Conservation (phyloP, 2,888 invertebrate species). For the Drosophila paranaensis region DNA sequence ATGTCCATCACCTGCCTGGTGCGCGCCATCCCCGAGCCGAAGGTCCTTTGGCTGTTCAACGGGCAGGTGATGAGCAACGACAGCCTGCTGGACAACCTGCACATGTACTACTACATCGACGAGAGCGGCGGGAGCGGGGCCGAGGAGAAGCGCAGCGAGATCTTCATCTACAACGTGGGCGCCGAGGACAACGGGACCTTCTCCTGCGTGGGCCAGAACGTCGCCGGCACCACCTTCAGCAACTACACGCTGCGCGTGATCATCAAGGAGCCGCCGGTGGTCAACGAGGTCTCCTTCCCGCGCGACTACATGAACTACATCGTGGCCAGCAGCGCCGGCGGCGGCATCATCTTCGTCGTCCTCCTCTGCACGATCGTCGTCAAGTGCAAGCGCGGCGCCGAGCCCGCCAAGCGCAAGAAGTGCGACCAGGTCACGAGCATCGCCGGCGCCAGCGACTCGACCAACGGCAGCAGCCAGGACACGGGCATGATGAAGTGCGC, state of each 20-base stretch:
- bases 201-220: constrained; percentile 93
- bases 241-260: constrained; percentile 93
- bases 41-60: constrained; percentile 93
- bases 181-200: constrained; percentile 94
- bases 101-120: constrained; percentile 89
- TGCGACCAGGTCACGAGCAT: constrained; percentile 86
- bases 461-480: constrained; percentile 84
- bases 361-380: constrained; percentile 89
- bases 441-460: constrained; percentile 67
- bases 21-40: constrained; percentile 92
- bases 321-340: constrained; percentile 88
- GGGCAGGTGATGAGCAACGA: constrained; percentile 92
- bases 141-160: constrained; percentile 91
- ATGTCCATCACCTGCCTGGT: constrained; percentile 92
- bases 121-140: constrained; percentile 88
- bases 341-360: constrained; percentile 88
- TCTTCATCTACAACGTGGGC: constrained; percentile 91
- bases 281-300: constrained; percentile 89
- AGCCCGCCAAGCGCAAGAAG: constrained; percentile 86
- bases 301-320: constrained; percentile 90
- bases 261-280: constrained; percentile 90
- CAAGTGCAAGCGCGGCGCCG: constrained; percentile 85
- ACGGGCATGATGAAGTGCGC: constrained; percentile 86
- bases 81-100: constrained; percentile 88
- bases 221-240: constrained; percentile 91